phyloP scores from a whole-genome alignment of 2,113 vertebrate species.

The Tychaedon coryphoeus region DNA sequence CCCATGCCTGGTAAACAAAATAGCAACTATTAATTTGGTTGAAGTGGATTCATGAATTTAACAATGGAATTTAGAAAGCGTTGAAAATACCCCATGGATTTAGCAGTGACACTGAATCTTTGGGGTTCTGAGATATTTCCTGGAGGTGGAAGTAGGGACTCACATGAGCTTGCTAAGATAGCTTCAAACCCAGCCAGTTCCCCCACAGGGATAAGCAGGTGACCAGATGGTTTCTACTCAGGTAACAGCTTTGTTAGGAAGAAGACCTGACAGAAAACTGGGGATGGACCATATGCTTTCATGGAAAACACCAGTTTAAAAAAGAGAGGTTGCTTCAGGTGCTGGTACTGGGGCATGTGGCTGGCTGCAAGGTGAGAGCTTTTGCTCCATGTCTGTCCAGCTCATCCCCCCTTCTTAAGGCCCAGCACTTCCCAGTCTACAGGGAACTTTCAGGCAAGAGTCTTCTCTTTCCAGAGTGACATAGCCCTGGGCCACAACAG shows the following conservation, averaged over 20 bases:
- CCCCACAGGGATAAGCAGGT: fast-evolving
- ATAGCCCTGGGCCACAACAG: neutral
- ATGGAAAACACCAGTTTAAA: neutral
- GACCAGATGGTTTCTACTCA: neutral
- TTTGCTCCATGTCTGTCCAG: fast-evolving
- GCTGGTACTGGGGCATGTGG: fast-evolving
- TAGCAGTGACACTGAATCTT: neutral
- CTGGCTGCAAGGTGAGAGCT: neutral
- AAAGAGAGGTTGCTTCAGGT: neutral
- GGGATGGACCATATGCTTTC: neutral
- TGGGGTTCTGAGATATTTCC: neutral
- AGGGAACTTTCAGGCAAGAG: neutral
- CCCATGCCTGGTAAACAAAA: conserved; percentile 35
- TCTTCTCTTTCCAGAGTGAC: neutral
- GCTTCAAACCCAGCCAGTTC: neutral
- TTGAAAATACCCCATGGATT: neutral
- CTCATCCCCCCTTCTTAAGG: neutral
- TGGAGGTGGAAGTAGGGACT: neutral
- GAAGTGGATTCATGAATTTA: neutral
- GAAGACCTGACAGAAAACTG: neutral
- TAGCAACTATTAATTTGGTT: neutral
- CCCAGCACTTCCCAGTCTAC: neutral
- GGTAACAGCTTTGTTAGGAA: neutral
- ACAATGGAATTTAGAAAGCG: neutral
- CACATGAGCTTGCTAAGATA: neutral